These are phyloP conservation scores for Macropodus opercularis DNA, from an alignment of 2,797 vertebrate genomes.

Conservation along the genomic window DNA sequence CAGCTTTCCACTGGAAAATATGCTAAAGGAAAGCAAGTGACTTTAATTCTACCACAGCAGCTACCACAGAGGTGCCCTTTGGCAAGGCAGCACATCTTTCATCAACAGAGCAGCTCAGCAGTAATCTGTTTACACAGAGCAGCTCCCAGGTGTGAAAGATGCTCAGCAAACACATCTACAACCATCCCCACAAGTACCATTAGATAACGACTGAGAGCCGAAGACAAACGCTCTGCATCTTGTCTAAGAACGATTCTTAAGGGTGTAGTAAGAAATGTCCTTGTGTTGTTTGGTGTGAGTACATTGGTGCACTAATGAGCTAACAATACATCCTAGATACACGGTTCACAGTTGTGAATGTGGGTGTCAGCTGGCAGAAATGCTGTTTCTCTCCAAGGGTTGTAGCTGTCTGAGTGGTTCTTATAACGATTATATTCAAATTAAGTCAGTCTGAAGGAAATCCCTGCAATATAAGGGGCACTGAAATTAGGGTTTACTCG, in stretches of 20 bases:
- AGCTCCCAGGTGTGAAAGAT: conserved; percentile 27
- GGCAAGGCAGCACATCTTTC: conserved; percentile 15
- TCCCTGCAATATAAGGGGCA: not conserved
- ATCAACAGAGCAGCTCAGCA: conserved; percentile 6
- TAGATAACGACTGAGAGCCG: conserved; percentile 22
- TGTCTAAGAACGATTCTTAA: conserved; percentile 13
- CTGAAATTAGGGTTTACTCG: not conserved
- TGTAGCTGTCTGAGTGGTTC: not conserved
- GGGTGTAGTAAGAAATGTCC: conserved; percentile 26
- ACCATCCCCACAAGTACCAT: conserved; percentile 19
- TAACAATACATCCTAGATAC: conserved; percentile 1
- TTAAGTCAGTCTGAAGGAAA: not conserved
- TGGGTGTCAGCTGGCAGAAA: conserved; percentile 39
- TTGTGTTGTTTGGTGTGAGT: conserved; percentile 7
- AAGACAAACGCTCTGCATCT: conserved; percentile 4
- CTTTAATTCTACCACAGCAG: conserved; percentile 4
- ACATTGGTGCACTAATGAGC: not conserved
- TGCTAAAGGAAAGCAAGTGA: conserved; percentile 10
- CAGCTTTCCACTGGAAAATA: conserved; percentile 11
- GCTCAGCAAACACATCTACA: not conserved
- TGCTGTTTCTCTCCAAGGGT: not conserved
- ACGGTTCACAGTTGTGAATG: conserved; percentile 20
- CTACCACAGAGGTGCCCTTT: conserved; percentile 5
- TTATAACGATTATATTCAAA: conserved; percentile 23
- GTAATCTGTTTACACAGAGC: conserved; percentile 5